Evolutionary conservation across 2,888 invertebrate genomes (phyloP).

Genomic region (Pilophorus perplexus): DNA sequence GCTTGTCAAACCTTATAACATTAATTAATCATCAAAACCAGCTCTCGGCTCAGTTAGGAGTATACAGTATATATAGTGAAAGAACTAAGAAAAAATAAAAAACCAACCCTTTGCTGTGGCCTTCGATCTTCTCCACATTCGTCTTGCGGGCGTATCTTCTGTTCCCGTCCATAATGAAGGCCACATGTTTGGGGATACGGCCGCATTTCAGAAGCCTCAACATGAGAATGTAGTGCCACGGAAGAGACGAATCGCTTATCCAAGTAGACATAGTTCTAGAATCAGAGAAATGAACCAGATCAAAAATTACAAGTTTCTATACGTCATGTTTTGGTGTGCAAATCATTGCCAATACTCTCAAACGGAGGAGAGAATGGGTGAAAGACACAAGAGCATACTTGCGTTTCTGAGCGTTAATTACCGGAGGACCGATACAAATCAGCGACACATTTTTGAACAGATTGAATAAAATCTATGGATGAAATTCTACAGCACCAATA

Average conservation of each 20-base stretch:
- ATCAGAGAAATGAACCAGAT: too few species aligned
- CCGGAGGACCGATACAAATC: too few species aligned
- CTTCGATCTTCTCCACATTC: conserved; percentile 70
- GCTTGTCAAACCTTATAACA: conserved; percentile 67
- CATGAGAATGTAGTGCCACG: conserved; percentile 73
- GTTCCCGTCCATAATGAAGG: conserved; percentile 99
- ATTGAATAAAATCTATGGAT: too few species aligned
- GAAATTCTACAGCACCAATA: too few species aligned
- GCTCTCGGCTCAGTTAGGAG: background rate
- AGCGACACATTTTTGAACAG: too few species aligned
- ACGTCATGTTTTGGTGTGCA: too few species aligned
- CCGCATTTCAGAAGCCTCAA: conserved; percentile 75
- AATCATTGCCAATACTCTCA: too few species aligned
- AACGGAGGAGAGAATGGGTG: too few species aligned
- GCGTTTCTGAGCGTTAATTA: too few species aligned
- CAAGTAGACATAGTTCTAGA: too few species aligned
- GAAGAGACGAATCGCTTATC: conserved; percentile 72
- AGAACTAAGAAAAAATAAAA: background rate
- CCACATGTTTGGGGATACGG: conserved; percentile 84
- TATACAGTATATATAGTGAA: background rate
- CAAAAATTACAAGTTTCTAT: too few species aligned
- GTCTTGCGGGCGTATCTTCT: conserved; percentile 84
- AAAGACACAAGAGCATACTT: too few species aligned
- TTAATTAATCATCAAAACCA: background rate
- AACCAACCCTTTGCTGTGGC: conserved; percentile 68